Evolutionary conservation across 2,797 vertebrate species (phyloP), one percentile per base, ranked within the genome.

Genomic region (Pyrocephalus nanus): DNA sequence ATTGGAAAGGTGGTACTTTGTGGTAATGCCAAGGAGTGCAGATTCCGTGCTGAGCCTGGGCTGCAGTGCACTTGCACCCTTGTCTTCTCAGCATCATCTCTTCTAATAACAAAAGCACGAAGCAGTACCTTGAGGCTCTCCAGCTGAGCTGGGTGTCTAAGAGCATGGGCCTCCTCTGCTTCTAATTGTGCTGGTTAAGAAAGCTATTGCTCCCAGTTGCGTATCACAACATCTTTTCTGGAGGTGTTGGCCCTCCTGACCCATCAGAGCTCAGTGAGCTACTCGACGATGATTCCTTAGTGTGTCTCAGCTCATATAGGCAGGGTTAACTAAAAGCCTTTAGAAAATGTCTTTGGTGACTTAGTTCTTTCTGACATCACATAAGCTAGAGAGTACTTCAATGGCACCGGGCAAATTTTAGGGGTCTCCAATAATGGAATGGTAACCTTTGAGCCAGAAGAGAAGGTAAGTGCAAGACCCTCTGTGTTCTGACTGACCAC

Each of bases 41-140:
- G 70, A 14, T 65, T 65, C 2, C 10, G 13, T 19, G 2, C 12
- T 12, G 58, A 51, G 23, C 21, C 32, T 3, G 8, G 1, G 0
- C 66, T 69, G 66, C 54, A 23, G 22, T 32, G 34, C 19, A 1
- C 12, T 79, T 47, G 19, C 2, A 2, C 53, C 5, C 38, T 60
- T 47, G 26, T 71, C 38, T 14, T 91, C 54, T 60, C 23, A 26
- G 32, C 36, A 43, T 53, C 1, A 0, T 47, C 36, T 77, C 27
- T 73, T 86, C 30, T 74, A 11, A 15, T 26, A 34, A 6, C 20
- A 72, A 45, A 64, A 57, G 12, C 11, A 12, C 40, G 25, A 57
- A 75, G 23, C 0, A 0, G 8, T 32, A 25, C 47, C 10, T 4
- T 36, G 36, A n/a, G 26, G 32, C 48, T 83, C n/a, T 90, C n/a